Evolutionary conservation across 1,140 invertebrate genomes (phyloP).

Genomic region (Procambarus virginalis): DNA sequence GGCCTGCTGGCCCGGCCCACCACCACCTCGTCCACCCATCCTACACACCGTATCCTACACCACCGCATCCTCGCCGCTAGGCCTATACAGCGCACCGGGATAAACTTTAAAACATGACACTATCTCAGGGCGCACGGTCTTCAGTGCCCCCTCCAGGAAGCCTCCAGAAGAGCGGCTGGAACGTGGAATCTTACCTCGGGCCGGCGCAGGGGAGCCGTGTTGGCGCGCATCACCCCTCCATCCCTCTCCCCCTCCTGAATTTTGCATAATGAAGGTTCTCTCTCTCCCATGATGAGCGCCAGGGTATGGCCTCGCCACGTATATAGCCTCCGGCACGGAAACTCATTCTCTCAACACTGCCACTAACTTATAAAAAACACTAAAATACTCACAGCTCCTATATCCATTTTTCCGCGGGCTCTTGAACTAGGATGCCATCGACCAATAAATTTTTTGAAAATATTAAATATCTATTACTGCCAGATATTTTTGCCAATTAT

Average conservation of each 20-base stretch:
- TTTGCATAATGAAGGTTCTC: conserved; percentile 1
- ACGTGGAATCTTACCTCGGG: not conserved
- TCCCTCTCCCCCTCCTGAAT: not conserved
- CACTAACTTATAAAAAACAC: not conserved
- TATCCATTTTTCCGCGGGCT: not conserved
- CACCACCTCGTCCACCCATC: not conserved
- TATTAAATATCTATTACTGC: not conserved
- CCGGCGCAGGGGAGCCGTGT: not conserved
- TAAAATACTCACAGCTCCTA: not conserved
- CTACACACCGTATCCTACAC: not conserved
- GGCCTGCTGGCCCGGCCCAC: not conserved
- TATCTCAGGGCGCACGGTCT: not conserved
- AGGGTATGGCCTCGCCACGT: not conserved
- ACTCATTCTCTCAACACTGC: not conserved
- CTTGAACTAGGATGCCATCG: not conserved
- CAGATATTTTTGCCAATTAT: not conserved
- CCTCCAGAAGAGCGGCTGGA: not conserved
- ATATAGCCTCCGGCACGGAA: not conserved
- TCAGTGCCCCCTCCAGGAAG: not conserved
- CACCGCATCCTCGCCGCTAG: not conserved
- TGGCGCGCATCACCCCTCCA: not conserved
- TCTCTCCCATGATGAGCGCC: not conserved
- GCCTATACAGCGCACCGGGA: not conserved
- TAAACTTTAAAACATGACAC: not conserved
- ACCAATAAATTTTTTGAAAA: not conserved